These are phyloP conservation scores for Pelvicachromis taeniatus DNA, from an alignment of 2,113 vertebrate species.

Conservation along the genomic window DNA sequence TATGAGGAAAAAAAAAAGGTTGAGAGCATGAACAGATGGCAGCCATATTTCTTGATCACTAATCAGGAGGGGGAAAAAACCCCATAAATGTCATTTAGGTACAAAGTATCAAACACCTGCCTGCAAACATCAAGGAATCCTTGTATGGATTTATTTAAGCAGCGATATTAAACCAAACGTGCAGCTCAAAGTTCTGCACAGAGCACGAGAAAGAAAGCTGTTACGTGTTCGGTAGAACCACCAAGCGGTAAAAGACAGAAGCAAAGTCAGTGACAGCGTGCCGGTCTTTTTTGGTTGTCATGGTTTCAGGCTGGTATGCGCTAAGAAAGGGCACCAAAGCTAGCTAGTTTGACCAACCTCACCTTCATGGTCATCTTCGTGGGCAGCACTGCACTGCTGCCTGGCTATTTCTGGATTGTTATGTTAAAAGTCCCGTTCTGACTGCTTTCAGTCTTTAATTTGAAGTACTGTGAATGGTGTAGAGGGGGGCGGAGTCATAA, in stretches of 20 bases:
- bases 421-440: background rate
- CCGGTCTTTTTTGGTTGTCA: background rate
- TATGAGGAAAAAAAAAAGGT: background rate
- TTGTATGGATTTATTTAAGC: background rate
- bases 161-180: background rate
- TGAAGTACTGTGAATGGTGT: background rate
- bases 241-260: background rate
- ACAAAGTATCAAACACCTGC: background rate
- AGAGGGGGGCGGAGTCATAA: background rate
- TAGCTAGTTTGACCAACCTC: background rate
- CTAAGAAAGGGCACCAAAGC: background rate
- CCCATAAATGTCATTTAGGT: background rate
- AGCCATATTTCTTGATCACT: background rate
- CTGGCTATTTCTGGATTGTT: background rate
- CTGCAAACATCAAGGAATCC: background rate
- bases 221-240: fast-evolving
- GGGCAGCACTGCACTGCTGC: background rate
- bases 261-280: background rate
- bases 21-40: background rate
- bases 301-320: background rate
- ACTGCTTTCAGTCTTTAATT: background rate
- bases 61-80: background rate
- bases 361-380: background rate
- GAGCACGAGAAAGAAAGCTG: background rate
- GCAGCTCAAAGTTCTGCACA: background rate